Evolutionary conservation across 37 sponge, comb jelly and placozoan genomes (phyloP), one percentile per base, ranked within the genome.

Genomic region (Geodia barretti): DNA sequence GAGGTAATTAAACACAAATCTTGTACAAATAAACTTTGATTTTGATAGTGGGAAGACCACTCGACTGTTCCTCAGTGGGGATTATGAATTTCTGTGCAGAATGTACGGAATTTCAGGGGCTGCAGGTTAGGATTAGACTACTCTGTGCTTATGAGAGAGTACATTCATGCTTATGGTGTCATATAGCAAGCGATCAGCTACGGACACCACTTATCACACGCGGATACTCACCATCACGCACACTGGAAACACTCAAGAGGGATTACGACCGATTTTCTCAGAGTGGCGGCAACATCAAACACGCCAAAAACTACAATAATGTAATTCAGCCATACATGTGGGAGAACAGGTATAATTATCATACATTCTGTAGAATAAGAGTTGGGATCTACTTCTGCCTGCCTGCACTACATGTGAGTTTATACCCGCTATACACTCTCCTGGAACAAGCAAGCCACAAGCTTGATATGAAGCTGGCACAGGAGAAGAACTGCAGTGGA

Each of bases 151-250:
- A 20, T 84, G n/a, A 21, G 79, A 74, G 84, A 11, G 60, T 77
- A 20, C 84, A 84, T 33, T 60, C 62, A 38, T 84, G 84, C 64
- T 33, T 81, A 7, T 88, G 88, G 88, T 88, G 88, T 62, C 47
- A 29, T 17, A 82, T 88, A 31, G 39, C 64, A 25, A n/a, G 11
- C 1, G 39, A 4, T 26, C 21, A 69, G 26, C 20, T 87, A 70
- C 28, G 68, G 34, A 58, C 32, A 37, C 74, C 83, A 26, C 74
- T 39, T 1, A 32, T 31, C 11, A 68, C 28, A 1, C 69, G 88
- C 42, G 72, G 47, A 11, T 3, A 35, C 5, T 39, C 35, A 19
- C 47, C 29, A 24, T 38, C 1, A 20, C 62, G 76, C 7, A 69
- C 87, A 4, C 70, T 80, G 20, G 61, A 80, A 0, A 58, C 73